phyloP scores from a whole-genome alignment of 2,888 invertebrate genomes.

The Cephus sareptanus region DNA sequence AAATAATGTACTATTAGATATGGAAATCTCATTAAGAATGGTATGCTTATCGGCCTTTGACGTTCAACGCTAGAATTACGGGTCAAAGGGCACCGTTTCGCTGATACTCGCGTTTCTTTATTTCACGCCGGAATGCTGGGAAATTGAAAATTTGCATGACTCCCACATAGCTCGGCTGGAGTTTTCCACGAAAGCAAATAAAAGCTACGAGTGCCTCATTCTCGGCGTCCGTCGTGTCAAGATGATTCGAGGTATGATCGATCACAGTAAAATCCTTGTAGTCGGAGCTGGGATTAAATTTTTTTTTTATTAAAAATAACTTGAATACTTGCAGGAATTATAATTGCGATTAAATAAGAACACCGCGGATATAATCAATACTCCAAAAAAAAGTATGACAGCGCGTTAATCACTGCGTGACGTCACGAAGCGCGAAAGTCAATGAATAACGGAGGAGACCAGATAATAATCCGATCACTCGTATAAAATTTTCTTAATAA shows the following conservation, averaged over 20 bases:
- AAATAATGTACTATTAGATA: slow-evolving; percentile 15
- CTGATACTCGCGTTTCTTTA: not conserved
- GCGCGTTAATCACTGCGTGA: not conserved
- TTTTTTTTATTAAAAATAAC: not conserved
- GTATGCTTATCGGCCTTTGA: not conserved
- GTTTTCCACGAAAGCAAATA: too few relatives aligned
- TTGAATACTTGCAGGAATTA: not conserved
- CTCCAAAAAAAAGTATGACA: not conserved
- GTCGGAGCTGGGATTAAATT: not conserved
- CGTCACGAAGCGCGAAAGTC: not conserved
- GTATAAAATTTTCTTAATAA: not conserved
- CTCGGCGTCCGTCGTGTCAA: too few relatives aligned
- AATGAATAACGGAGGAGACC: not conserved
- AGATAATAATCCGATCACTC: not conserved
- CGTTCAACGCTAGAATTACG: not conserved
- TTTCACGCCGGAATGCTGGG: not conserved
- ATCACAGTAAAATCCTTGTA: not conserved
- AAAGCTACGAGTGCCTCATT: too few relatives aligned
- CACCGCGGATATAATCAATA: not conserved
- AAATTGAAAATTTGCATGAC: not conserved
- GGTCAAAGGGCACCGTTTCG: not conserved
- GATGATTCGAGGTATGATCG: not conserved
- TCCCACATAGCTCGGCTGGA: not conserved
- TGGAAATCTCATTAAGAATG: slow-evolving; percentile 30
- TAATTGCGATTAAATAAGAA: not conserved